These are phyloP conservation scores for Cylindroiulus punctatus DNA, from an alignment of 2,888 invertebrate species.

Conservation along the genomic window DNA sequence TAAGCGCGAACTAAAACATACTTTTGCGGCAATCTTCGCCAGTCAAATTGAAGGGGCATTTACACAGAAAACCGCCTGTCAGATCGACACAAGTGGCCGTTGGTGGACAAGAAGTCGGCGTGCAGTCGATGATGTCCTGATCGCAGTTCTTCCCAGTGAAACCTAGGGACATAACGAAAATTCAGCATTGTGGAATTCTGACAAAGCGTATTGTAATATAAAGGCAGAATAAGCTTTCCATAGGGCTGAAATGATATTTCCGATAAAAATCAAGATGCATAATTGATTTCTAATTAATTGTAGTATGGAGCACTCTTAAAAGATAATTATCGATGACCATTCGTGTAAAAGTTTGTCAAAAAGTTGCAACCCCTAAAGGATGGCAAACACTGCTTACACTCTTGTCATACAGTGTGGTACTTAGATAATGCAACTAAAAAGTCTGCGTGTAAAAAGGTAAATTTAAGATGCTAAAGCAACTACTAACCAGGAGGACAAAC, in stretches of 20 bases:
- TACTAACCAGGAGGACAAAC: conserved; percentile 80
- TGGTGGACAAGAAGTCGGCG: conserved; percentile 92
- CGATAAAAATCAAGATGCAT: no score
- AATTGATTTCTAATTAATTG: no score
- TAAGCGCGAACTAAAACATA: no score
- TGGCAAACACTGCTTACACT: not conserved
- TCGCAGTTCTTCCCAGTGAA: conserved; percentile 83
- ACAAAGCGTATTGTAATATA: not conserved
- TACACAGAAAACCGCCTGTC: conserved; percentile 90
- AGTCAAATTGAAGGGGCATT: conserved; percentile 95
- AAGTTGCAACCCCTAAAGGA: not conserved
- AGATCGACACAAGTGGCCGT: conserved; percentile 92
- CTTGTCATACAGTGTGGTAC: not conserved
- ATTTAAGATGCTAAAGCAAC: no score
- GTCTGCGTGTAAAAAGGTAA: no score
- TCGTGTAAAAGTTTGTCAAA: no score
- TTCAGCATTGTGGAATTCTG: conserved; percentile 36
- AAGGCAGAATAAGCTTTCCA: not conserved
- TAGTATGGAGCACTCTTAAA: no score
- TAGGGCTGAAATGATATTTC: no score
- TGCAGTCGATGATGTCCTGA: conserved; percentile 89
- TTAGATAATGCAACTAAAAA: no score
- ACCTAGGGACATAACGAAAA: conserved; percentile 56
- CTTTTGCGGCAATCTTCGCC: conserved; percentile 96
- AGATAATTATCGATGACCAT: no score